Evolutionary conservation across 2,797 vertebrate genomes (phyloP).

Genomic region (Dicrostonyx torquatus): DNA sequence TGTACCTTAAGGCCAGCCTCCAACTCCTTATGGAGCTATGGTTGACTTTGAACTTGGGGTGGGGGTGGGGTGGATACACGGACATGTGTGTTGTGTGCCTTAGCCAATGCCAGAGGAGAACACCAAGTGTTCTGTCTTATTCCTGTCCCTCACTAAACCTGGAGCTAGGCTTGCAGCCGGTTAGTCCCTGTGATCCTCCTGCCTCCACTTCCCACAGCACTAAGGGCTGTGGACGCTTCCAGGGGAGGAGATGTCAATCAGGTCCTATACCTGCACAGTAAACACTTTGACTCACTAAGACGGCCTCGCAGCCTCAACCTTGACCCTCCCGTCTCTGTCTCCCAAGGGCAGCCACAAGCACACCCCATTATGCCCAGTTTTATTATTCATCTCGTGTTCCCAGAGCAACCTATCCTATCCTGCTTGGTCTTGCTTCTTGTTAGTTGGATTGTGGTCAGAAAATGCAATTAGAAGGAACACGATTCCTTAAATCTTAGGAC

Average conservation of each 20-base stretch:
- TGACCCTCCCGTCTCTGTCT: not conserved
- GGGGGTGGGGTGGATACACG: not conserved
- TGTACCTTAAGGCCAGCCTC: not conserved
- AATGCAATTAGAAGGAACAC: conserved; percentile 7
- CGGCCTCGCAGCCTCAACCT: not conserved
- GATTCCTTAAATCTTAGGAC: not conserved
- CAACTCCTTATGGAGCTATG: not conserved
- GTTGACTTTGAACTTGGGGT: not conserved
- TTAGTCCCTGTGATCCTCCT: no score
- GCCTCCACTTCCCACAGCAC: not conserved
- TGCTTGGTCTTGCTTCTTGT: conserved; percentile 21
- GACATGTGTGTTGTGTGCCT: not conserved
- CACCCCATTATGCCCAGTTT: not conserved
- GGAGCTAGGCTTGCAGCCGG: not conserved
- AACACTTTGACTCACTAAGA: not conserved
- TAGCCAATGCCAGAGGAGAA: not conserved
- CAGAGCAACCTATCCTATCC: not conserved
- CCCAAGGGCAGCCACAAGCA: not conserved
- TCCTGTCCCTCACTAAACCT: not conserved
- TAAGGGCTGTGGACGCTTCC: not conserved
- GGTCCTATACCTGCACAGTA: not conserved
- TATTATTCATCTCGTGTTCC: not conserved
- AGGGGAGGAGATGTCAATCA: not conserved
- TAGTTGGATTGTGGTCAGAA: conserved; percentile 30
- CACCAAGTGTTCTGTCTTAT: not conserved